Conservation (phyloP, 2,113 vertebrate genomes). For the Rhegmatorhina hoffmannsi region DNA sequence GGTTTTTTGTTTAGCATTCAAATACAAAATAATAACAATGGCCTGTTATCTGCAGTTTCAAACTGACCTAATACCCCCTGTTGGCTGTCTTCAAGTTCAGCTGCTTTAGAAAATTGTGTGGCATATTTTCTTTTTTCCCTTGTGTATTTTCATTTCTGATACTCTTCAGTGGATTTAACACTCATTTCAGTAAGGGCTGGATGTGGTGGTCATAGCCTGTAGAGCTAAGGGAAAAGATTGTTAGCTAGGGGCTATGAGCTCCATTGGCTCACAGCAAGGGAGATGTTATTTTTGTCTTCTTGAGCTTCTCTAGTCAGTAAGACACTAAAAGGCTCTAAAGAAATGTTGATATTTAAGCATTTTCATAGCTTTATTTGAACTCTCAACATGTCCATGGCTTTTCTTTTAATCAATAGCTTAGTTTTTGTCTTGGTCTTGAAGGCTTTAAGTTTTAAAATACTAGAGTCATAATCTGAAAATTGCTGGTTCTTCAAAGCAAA, state of each 20-base stretch:
- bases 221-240: constrained; percentile 56
- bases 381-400: constrained; percentile 15
- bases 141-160: constrained; percentile 14
- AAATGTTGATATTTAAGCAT: constrained; percentile 35
- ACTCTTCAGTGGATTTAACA: not conserved
- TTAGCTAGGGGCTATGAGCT: constrained; percentile 40
- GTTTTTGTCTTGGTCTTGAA: constrained; percentile 52
- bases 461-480: not conserved
- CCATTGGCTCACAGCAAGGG: constrained; percentile 54
- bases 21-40: not conserved
- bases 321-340: constrained; percentile 54
- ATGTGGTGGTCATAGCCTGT: constrained; percentile 38
- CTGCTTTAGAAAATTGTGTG: not conserved
- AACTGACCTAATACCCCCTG: not conserved
- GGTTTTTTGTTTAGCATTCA: not conserved
- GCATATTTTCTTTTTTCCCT: not conserved
- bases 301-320: constrained; percentile 57
- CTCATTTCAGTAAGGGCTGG: constrained; percentile 27
- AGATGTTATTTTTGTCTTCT: constrained; percentile 53
- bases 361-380: constrained; percentile 37
- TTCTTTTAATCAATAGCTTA: constrained; percentile 48
- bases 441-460: constrained; percentile 20
- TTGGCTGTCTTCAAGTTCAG: not conserved
- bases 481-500: constrained; percentile 15
- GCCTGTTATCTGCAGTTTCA: not conserved